These are phyloP conservation scores for Dugesia japonica DNA, from an alignment of 2,888 invertebrate genomes.

Conservation along the genomic window DNA sequence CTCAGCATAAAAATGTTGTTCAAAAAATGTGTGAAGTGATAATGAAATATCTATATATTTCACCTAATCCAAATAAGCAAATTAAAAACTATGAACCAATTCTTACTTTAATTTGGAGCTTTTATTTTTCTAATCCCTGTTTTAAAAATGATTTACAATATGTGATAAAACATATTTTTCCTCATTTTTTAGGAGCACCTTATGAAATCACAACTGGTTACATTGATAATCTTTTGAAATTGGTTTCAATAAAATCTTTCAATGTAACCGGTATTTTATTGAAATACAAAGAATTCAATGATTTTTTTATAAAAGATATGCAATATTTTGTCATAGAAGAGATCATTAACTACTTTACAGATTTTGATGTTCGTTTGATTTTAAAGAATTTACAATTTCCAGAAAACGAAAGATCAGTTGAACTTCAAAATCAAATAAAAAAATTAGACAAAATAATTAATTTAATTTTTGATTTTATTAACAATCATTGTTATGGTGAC, in stretches of 20 bases:
- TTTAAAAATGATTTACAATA: neutral
- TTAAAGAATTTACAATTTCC: neutral
- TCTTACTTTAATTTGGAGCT: neutral
- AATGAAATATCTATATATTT: neutral
- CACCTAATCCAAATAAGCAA: neutral
- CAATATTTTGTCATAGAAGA: neutral
- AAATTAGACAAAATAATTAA: neutral
- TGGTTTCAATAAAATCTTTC: neutral
- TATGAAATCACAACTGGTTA: neutral
- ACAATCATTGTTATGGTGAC: neutral
- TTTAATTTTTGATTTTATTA: neutral
- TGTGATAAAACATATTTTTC: neutral
- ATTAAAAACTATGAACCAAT: neutral
- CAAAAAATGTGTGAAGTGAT: neutral
- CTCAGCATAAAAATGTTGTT: neutral
- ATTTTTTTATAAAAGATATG: neutral
- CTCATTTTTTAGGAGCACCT: neutral
- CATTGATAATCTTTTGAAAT: neutral
- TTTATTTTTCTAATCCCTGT: neutral
- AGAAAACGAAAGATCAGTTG: neutral
- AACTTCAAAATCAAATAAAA: neutral
- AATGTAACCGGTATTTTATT: neutral
- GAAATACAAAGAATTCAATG: neutral
- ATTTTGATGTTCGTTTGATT: neutral
- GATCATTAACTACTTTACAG: neutral